A percentile compares a stretch with the other conserved stretches of the same genome.
phyloP scores from a whole-genome alignment of 2,113 vertebrate genomes.

The Hyperoodon ampullatus region DNA sequence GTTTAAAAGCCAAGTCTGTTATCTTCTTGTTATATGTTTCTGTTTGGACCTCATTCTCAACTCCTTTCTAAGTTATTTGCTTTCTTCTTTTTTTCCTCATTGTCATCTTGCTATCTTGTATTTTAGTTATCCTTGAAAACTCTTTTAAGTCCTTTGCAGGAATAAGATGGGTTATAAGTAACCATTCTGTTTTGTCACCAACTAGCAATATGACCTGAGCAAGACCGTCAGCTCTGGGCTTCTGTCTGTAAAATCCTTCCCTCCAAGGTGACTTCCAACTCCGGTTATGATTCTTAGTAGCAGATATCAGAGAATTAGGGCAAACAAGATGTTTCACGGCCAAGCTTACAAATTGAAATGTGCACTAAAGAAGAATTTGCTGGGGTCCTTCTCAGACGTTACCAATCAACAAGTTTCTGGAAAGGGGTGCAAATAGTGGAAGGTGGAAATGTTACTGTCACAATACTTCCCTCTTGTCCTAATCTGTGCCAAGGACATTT shows the following conservation, averaged over 20 bases:
- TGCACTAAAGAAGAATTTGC: not conserved
- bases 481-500: not conserved
- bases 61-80: not conserved
- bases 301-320: not conserved
- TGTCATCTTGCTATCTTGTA: not conserved
- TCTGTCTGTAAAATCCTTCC: not conserved
- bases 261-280: not conserved
- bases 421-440: not conserved
- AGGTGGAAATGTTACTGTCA: not conserved
- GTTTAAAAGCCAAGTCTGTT: not conserved
- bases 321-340: not conserved
- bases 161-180: slow-evolving; percentile 13
- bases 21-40: not conserved
- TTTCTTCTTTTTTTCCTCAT: slow-evolving; percentile 24
- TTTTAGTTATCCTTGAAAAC: slow-evolving; percentile 30
- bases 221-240: not conserved
- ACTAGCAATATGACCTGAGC: not conserved
- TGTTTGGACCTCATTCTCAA: not conserved
- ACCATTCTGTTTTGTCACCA: not conserved
- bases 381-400: not conserved
- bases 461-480: not conserved
- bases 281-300: not conserved
- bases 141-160: not conserved
- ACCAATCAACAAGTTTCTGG: not conserved
- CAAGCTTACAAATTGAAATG: not conserved